phyloP scores from a whole-genome alignment of 1,140 invertebrate species.

The Grapholita molesta region DNA sequence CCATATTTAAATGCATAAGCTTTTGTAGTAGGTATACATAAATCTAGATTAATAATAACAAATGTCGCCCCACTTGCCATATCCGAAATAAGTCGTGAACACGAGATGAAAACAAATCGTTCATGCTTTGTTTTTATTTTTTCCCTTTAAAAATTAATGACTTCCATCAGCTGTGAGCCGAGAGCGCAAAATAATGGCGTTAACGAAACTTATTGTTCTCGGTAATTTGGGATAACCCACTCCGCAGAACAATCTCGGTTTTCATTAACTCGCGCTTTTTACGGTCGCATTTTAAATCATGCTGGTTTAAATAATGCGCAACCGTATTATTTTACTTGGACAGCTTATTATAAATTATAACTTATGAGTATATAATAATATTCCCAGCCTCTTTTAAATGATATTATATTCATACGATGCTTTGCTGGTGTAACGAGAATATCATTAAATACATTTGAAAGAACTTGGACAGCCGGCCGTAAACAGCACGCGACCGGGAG shows the following conservation, averaged over 20 bases:
- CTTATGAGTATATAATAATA: no score
- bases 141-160: not conserved
- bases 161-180: not conserved
- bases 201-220: not conserved
- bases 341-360: no score
- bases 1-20: not conserved
- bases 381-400: no score
- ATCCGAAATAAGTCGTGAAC: not conserved
- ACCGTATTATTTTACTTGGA: not conserved
- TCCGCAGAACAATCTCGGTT: not conserved
- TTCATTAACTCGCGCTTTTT: not conserved
- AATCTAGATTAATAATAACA: not conserved
- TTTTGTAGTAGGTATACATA: not conserved
- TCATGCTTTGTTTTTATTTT: not conserved
- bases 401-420: no score
- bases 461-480: no score
- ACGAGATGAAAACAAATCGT: not conserved
- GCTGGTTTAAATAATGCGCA: not conserved
- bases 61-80: not conserved
- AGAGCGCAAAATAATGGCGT: not conserved
- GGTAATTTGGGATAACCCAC: not conserved
- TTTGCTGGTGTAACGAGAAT: no score
- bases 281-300: not conserved
- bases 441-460: no score
- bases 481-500: no score